Conservation (phyloP, 1,140 invertebrate genomes). For the Halesus radiatus region DNA sequence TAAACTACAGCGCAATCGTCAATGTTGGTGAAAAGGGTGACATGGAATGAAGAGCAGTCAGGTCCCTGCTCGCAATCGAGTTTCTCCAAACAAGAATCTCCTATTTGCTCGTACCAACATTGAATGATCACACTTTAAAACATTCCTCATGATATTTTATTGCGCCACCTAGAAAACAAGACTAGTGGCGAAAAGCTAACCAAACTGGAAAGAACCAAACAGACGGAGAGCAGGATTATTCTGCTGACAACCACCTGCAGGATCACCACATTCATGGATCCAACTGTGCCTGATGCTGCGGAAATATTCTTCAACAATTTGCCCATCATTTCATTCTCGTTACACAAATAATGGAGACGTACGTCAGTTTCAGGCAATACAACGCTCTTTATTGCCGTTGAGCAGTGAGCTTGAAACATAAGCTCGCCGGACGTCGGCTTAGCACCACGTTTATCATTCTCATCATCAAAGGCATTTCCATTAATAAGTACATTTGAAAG, state of each 20-base stretch:
- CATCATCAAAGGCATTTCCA: conserved; percentile 34
- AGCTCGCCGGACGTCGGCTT: neutral
- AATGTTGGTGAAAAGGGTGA: conserved; percentile 46
- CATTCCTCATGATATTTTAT: conserved; percentile 76
- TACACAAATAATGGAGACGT: conserved; percentile 3
- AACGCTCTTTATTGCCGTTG: neutral
- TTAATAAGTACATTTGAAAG: conserved; percentile 46
- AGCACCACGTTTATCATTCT: conserved; percentile 30
- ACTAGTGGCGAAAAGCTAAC: conserved; percentile 68
- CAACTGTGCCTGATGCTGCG: conserved; percentile 60
- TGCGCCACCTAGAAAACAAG: conserved; percentile 78
- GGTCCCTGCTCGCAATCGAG: neutral
- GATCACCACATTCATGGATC: conserved; percentile 64
- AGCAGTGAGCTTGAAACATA: neutral
- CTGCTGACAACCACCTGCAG: conserved; percentile 65
- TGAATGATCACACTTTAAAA: conserved; percentile 50
- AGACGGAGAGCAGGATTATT: conserved; percentile 66
- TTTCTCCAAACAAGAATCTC: neutral
- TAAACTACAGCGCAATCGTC: conserved; percentile 48
- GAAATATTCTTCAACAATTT: conserved; percentile 57
- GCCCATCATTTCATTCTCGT: conserved; percentile 1
- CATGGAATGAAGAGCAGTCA: neutral
- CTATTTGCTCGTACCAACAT: conserved; percentile 46
- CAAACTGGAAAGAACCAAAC: conserved; percentile 66
- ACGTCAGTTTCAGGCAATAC: neutral